Percentiles rank a stretch among this genome's conserved stretches.
phyloP scores from a whole-genome alignment of 2,113 vertebrate species.

The Thamnophis sirtalis region DNA sequence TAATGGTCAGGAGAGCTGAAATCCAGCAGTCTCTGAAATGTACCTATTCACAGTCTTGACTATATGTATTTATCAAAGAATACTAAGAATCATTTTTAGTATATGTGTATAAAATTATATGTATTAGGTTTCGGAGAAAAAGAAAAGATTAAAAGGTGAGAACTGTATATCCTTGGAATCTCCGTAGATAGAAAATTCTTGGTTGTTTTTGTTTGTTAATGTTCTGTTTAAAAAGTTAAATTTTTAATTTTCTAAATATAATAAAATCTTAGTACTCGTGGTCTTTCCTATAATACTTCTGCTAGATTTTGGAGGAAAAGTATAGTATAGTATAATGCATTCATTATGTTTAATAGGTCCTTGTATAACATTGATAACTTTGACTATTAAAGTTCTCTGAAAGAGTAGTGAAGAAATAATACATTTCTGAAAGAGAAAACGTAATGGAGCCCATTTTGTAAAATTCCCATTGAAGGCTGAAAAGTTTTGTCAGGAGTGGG shows the following conservation, averaged over 20 bases:
- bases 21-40: background rate
- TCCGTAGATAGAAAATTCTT: background rate
- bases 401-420: background rate
- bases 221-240: background rate
- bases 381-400: background rate
- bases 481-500: no score
- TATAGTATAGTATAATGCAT: background rate
- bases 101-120: background rate
- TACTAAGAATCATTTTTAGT: background rate
- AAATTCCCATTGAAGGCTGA: background rate
- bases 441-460: background rate
- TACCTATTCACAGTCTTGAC: background rate
- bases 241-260: background rate
- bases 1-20: background rate
- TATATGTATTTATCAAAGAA: background rate
- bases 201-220: background rate
- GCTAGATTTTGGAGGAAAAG: background rate
- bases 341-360: background rate
- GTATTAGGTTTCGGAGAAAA: background rate
- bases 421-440: background rate
- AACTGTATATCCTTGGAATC: background rate
- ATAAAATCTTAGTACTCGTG: background rate
- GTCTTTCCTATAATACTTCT: background rate
- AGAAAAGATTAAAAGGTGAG: background rate
- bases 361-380: background rate